phyloP scores from a whole-genome alignment of 1,140 invertebrate genomes.

The Cherax destructor region DNA sequence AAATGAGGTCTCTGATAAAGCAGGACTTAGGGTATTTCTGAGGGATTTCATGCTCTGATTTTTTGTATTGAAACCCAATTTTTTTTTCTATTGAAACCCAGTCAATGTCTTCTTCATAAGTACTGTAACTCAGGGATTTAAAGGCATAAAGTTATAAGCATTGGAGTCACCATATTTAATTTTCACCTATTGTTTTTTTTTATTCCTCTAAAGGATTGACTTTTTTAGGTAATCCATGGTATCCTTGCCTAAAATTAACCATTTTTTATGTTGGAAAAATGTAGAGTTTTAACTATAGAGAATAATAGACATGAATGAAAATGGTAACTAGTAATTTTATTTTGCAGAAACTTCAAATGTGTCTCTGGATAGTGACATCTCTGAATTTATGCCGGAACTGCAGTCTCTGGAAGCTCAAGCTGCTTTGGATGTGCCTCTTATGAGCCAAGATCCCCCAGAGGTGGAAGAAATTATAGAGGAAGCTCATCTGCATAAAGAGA shows the following conservation, averaged over 20 bases:
- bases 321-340: neutral
- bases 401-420: conserved; percentile 64
- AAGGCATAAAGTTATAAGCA: too few species aligned
- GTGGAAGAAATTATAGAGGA: conserved; percentile 53
- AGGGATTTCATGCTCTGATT: too few species aligned
- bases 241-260: neutral
- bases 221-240: neutral
- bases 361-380: conserved; percentile 63
- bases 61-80: too few species aligned
- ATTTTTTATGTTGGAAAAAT: neutral
- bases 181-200: too few species aligned
- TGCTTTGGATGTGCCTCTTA: conserved; percentile 66
- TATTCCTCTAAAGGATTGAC: too few species aligned
- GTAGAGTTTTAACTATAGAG: neutral
- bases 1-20: too few species aligned
- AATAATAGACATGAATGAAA: neutral
- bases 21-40: too few species aligned
- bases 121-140: too few species aligned
- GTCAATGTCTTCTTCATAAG: too few species aligned
- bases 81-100: too few species aligned
- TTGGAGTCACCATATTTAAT: too few species aligned
- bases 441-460: conserved; percentile 58
- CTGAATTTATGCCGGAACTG: conserved; percentile 67
- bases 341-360: conserved; percentile 53
- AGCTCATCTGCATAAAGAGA: neutral